Base-by-base conservation (phyloP, 2,888 invertebrate genomes). In the Sphaerophoria rueppellii region DNA sequence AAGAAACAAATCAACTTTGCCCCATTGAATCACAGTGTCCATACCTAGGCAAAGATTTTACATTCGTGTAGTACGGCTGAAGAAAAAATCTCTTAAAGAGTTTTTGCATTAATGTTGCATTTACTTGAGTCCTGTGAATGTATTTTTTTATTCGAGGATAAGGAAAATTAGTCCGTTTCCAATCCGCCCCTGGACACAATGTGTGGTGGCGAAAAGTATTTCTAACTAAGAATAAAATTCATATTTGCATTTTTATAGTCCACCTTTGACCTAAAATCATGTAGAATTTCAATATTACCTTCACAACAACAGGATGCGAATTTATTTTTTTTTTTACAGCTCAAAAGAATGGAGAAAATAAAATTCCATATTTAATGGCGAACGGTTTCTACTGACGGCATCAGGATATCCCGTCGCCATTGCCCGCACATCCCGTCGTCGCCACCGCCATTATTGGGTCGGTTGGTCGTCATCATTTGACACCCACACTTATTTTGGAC, bases 261-360 rank as follows among this genome's bases (percentile, higher is more conserved):
- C 80, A 76, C 83, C 75, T 76, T 82, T 79, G 83, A 73, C 75
- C 80, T 76, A 76, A 4, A 63, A 76, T 80, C 72, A 72, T 80
- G 80, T 69, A 69, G 73, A 83, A 85, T 85, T 85, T 80, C 83
- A 85, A 85, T 76, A 85, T 80, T 73, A 72, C 76, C 76, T 82
- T 14, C 61, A 71, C 76, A 80, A 80, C 76, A 80, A 75, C 83
- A 80, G 76, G 83, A 85, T 85, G 80, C 48, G 52, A 80, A 58
- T 50, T 73, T 24, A 24, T 24, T 24, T 24, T 24, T n/a, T 61
- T 85, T 85, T 83, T 76, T 76, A 80, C 83, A 80, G 52, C 83
- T 85, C 80, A 80, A 85, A 80, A 71, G 75, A 76, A 75, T 46
- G 72, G 32, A 7, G 55, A 72, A 85, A 80, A 85, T 80, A 72